Evolutionary conservation across 2,888 invertebrate species (phyloP).

Genomic region (Pseudeuparius sepicola): DNA sequence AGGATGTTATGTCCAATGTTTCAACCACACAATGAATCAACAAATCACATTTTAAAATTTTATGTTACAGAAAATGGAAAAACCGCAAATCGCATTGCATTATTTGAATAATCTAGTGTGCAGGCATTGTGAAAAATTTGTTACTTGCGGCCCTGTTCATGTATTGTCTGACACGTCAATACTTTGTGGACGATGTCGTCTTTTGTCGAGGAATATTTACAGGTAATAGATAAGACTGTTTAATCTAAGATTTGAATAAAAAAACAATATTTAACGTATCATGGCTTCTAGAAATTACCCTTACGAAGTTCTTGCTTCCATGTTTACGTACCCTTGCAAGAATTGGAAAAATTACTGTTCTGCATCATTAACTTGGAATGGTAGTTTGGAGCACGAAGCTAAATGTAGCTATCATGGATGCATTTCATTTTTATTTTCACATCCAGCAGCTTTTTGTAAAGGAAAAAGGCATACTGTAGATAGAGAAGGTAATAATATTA

Average conservation of each 20-base stretch:
- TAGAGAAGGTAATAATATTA: conserved; percentile 29
- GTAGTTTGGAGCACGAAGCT: conserved; percentile 31
- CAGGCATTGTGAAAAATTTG: conserved; percentile 30
- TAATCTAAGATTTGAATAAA: not conserved
- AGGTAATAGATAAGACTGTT: conserved; percentile 17
- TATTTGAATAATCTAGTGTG: conserved; percentile 29
- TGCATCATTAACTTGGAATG: conserved; percentile 30
- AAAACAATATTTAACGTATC: too few relatives aligned
- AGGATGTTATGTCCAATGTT: too few relatives aligned
- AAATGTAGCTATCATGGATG: conserved; percentile 29
- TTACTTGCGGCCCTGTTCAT: conserved; percentile 34
- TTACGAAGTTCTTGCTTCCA: conserved; percentile 34
- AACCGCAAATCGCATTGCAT: conserved; percentile 22
- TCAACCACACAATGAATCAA: too few relatives aligned
- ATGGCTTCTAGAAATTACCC: conserved; percentile 28
- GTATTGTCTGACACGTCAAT: conserved; percentile 30
- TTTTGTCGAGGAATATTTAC: conserved; percentile 26
- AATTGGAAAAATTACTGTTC: conserved; percentile 33
- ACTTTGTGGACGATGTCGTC: conserved; percentile 34
- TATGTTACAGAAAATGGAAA: conserved; percentile 16
- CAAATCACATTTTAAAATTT: too few relatives aligned
- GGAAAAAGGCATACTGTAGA: conserved; percentile 28
- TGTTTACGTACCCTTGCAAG: conserved; percentile 34
- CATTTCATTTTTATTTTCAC: conserved; percentile 28
- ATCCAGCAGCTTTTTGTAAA: conserved; percentile 29